Evolutionary conservation across 92 coral and sea anemone species (phyloP), one percentile per base, ranked within the genome.

Genomic region (Pocillopora grandis): DNA sequence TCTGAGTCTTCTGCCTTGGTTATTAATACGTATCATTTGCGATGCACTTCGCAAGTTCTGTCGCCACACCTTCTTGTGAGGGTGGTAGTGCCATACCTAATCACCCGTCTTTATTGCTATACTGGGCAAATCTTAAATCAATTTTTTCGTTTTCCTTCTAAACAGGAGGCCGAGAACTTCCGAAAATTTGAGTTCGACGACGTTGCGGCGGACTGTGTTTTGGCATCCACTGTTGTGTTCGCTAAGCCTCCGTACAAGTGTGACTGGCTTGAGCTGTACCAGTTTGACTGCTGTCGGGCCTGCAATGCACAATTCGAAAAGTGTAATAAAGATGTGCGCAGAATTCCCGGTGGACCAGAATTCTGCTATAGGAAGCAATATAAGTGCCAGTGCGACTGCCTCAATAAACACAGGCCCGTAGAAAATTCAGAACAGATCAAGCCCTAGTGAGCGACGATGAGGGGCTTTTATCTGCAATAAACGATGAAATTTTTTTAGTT

Each of bases 201-300:
- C n/a, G 15, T 0, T 3, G 76, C 84, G 4, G 69, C 69, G 66
- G 19, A 80, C 36, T 80, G 76, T 56, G 84, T 80, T 31, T 27
- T 67, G 7, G 84, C 76, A 6, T 80, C 84, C 33, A 80, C 84
- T 1, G 84, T 80, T 12, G 84, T 67, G 57, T 80, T 80, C 56
- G 0, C 18, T 15, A 31, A 10, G n/a, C 67, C 67, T 0, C 3
- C 17, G 57, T 76, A 80, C 66, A 20, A 69, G 42, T 80, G 84
- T 17, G 2, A 58, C 10, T 80, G 60, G 55, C 11, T 80, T 27
- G 18, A 65, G 8, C 31, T 80, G 57, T 80, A 80, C 55, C 67
- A 67, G 55, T 80, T 80, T 7, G 76, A 80, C 18, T 80, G 84
- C 42, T 80, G 84, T 56, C 76, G 84, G 0, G 84, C 84, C 0